Percentiles rank a stretch among this genome's conserved stretches.
These are phyloP conservation scores for Vireo altiloquus DNA, from an alignment of 2,113 vertebrate genomes.

Conservation along the genomic window DNA sequence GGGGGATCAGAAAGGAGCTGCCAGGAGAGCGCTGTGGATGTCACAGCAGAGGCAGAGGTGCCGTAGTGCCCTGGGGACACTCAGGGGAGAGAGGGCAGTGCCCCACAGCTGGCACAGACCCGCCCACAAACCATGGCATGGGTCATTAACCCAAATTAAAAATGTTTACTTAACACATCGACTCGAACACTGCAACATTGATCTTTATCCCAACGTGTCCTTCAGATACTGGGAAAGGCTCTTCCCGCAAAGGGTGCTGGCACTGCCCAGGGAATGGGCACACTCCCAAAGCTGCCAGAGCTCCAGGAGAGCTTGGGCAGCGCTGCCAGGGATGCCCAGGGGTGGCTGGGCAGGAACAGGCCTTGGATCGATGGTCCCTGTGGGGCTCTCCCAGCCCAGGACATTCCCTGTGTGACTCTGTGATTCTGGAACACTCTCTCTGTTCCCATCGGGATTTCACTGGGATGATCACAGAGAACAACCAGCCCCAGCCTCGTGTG, in stretches of 20 bases:
- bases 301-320: not conserved
- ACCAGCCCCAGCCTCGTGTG: not conserved
- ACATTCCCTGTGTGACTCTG: not conserved
- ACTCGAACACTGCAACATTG: not conserved
- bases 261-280: not conserved
- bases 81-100: rapidly evolving
- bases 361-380: rapidly evolving
- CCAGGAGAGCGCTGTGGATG: not conserved
- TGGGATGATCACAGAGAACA: not conserved
- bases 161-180: rapidly evolving
- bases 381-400: not conserved
- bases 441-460: not conserved
- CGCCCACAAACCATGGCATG: rapidly evolving
- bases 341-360: not conserved
- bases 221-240: not conserved
- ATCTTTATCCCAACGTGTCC: rapidly evolving
- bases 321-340: not conserved
- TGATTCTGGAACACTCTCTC: not conserved
- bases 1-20: not conserved
- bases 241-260: not conserved
- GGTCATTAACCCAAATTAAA: not conserved
- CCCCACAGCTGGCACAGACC: rapidly evolving
- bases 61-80: not conserved
- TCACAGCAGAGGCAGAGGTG: not conserved
- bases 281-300: not conserved